Conservation (phyloP, 2,113 vertebrate species). For the Vulpes ferrilata region DNA sequence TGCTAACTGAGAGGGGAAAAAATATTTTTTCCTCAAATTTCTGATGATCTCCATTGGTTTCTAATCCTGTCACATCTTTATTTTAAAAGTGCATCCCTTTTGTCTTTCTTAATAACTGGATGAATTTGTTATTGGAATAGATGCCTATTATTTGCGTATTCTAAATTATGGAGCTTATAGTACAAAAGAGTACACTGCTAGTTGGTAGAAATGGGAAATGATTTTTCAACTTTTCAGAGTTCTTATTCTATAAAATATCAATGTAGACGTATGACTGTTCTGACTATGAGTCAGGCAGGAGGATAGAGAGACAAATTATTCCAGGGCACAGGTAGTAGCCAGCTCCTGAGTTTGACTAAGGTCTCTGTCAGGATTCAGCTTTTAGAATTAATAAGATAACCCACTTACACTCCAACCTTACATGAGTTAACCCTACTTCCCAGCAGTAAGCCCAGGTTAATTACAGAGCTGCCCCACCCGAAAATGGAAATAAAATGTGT, state of each 20-base stretch:
- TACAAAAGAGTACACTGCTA: slow-evolving; percentile 23
- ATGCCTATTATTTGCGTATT: slow-evolving; percentile 70
- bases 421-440: background rate
- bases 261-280: background rate
- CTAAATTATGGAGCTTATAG: slow-evolving; percentile 52
- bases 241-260: slow-evolving; percentile 16
- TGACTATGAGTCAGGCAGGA: background rate
- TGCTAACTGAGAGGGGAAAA: slow-evolving; percentile 68
- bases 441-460: background rate
- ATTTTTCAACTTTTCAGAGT: slow-evolving; percentile 37
- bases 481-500: background rate
- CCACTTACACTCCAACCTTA: accelerated
- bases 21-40: slow-evolving; percentile 69
- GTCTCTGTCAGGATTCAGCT: background rate
- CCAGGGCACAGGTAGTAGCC: background rate
- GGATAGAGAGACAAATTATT: background rate
- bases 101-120: slow-evolving; percentile 81
- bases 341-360: background rate
- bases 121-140: slow-evolving; percentile 65
- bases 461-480: background rate
- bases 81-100: slow-evolving; percentile 75
- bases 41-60: slow-evolving; percentile 77
- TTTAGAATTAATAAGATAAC: background rate
- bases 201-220: background rate
- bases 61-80: slow-evolving; percentile 79